Conservation (phyloP, 2,113 vertebrate genomes). For the Protobothrops mucrosquamatus region DNA sequence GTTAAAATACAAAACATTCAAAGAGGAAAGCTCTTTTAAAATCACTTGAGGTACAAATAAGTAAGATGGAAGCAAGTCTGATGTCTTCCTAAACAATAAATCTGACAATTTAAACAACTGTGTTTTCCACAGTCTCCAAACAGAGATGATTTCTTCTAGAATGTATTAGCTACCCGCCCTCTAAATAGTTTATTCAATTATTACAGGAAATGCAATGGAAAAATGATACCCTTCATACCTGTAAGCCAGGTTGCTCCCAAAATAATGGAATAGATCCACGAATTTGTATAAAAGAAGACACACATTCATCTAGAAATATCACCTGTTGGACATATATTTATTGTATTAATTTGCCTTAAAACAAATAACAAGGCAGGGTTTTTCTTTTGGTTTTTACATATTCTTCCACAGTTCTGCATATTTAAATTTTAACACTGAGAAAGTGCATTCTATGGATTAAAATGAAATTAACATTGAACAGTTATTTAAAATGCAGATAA, state of each 20-base stretch:
- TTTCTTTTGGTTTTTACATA: neutral
- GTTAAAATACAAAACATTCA: neutral
- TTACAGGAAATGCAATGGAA: neutral
- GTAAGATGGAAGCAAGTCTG: neutral
- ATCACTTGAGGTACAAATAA: neutral
- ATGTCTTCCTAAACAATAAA: neutral
- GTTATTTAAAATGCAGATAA: neutral
- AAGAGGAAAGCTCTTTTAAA: neutral
- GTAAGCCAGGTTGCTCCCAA: conserved; percentile 97
- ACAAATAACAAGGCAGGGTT: neutral
- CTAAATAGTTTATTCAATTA: neutral
- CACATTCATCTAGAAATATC: conserved; percentile 91
- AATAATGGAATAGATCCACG: conserved; percentile 95
- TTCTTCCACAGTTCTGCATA: neutral
- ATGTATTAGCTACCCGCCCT: neutral
- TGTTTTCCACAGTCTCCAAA: neutral
- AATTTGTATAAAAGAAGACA: conserved; percentile 97
- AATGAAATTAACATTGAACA: neutral
- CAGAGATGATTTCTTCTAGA: neutral
- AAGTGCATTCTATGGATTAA: neutral
- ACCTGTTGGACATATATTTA: conserved; percentile 71
- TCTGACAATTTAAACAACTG: neutral
- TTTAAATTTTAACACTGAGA: neutral
- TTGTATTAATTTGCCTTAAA: neutral
- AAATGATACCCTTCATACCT: conserved; percentile 71